Percentiles rank a stretch among this genome's conserved stretches.
phyloP scores from a whole-genome alignment of 2,113 vertebrate genomes.

The Chloropsis hardwickii region DNA sequence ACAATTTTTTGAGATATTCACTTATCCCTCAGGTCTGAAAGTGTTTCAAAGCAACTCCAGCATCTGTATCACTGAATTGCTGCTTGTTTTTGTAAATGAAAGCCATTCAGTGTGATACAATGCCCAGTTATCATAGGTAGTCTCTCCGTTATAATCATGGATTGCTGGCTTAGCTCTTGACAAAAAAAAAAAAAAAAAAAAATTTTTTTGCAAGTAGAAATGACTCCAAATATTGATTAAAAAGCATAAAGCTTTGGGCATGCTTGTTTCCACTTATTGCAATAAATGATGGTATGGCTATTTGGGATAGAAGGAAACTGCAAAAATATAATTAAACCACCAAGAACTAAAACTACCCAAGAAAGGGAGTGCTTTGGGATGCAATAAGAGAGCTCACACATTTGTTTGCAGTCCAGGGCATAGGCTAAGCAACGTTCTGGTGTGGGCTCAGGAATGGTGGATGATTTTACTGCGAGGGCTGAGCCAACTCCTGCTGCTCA shows the following conservation, averaged over 20 bases:
- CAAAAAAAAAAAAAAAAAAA: not conserved
- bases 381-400: not conserved
- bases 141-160: not conserved
- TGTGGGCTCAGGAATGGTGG: not conserved
- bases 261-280: not conserved
- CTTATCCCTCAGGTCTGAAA: not conserved
- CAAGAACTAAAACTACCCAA: not conserved
- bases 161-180: not conserved
- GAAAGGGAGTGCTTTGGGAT: not conserved
- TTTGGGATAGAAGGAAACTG: not conserved
- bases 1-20: not conserved
- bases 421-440: not conserved
- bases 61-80: not conserved
- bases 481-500: not conserved
- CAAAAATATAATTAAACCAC: not conserved
- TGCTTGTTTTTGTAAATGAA: constrained; percentile 12
- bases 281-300: not conserved
- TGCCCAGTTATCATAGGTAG: not conserved
- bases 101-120: not conserved
- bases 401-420: not conserved
- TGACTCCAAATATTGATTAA: not conserved
- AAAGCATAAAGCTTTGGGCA: not conserved
- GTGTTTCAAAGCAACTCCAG: not conserved
- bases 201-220: not conserved
- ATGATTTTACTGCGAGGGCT: not conserved